phyloP scores from a whole-genome alignment of 2,888 invertebrate species.

The Brenthis hecate region DNA sequence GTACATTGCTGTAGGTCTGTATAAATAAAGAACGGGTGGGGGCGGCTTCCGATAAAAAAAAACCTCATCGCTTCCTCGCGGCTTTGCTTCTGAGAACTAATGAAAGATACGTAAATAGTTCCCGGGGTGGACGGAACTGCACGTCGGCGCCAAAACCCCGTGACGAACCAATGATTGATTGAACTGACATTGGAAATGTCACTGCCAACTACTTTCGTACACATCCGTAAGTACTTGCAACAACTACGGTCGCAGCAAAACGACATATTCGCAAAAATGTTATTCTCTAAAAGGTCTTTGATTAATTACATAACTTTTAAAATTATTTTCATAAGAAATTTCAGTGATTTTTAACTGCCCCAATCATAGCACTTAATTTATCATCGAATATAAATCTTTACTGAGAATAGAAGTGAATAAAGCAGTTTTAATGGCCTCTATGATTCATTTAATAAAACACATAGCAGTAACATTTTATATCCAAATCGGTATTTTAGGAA shows the following conservation, averaged over 20 bases:
- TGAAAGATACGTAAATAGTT: conserved; percentile 78
- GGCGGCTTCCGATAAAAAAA: conserved; percentile 74
- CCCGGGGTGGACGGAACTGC: conserved; percentile 59
- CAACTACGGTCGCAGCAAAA: neutral
- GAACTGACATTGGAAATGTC: conserved; percentile 65
- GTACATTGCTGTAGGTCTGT: conserved; percentile 47
- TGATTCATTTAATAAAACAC: conserved; percentile 43
- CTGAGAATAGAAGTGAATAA: conserved; percentile 31
- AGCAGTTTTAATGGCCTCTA: conserved; percentile 40
- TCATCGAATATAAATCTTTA: conserved; percentile 1
- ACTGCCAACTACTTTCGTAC: conserved; percentile 26
- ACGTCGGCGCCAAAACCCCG: conserved; percentile 60
- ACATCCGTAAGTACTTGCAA: conserved; percentile 15
- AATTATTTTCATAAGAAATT: too few species aligned
- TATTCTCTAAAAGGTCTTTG: neutral
- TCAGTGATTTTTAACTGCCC: neutral
- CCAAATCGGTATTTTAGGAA: conserved; percentile 47
- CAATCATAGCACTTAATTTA: neutral
- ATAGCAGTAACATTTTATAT: conserved; percentile 45
- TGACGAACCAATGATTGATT: conserved; percentile 70
- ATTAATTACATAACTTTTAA: too few species aligned
- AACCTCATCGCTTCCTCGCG: conserved; percentile 68
- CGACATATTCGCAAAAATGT: neutral
- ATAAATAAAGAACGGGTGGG: conserved; percentile 62
- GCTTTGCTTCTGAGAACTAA: conserved; percentile 74